Conservation (phyloP, 2,797 vertebrate species). For the Phrynocephalus guinanensis region DNA sequence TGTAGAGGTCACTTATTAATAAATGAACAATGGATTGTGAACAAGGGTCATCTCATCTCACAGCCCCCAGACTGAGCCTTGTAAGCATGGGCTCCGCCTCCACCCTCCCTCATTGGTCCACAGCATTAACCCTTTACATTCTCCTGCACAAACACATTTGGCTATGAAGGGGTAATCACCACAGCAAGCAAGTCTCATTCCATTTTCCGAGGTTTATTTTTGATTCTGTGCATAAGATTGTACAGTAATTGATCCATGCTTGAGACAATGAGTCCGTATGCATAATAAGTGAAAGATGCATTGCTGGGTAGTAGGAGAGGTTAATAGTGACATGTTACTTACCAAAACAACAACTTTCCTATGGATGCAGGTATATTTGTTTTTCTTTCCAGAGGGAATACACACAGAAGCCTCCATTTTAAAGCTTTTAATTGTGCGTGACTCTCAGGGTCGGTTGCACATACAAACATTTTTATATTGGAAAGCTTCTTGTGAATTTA, state of each 20-base stretch:
- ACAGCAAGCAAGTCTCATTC: background rate
- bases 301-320: background rate
- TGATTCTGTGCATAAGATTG: background rate
- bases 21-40: background rate
- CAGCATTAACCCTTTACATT: too few species aligned
- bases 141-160: too few species aligned
- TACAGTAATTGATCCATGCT: background rate
- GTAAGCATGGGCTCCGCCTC: too few species aligned
- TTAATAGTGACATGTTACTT: background rate
- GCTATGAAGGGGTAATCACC: too few species aligned
- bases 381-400: background rate
- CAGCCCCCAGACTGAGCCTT: too few species aligned
- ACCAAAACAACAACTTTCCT: too few species aligned
- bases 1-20: background rate
- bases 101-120: too few species aligned
- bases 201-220: background rate
- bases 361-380: too few species aligned
- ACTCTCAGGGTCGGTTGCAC: background rate
- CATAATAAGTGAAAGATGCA: conserved; percentile 14
- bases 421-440: background rate
- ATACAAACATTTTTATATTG: background rate
- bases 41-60: background rate
- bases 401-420: background rate
- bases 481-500: background rate
- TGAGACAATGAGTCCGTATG: fast-evolving